phyloP scores from a whole-genome alignment of 2,888 invertebrate genomes.

The Tachina lurida region DNA sequence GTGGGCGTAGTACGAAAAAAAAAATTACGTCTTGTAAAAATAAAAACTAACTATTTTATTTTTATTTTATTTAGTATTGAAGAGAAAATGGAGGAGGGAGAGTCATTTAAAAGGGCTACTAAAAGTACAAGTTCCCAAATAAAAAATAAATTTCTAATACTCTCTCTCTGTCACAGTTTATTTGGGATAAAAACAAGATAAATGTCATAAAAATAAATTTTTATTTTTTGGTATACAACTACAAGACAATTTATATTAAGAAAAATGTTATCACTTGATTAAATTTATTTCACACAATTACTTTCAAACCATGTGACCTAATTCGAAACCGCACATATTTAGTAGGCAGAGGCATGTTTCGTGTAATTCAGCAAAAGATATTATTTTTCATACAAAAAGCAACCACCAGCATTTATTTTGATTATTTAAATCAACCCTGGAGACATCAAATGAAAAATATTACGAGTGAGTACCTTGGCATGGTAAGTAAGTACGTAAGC shows the following conservation, averaged over 20 bases:
- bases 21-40: conserved; percentile 28
- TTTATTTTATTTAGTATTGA: background rate
- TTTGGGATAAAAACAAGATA: background rate
- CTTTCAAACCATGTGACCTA: conserved; percentile 55
- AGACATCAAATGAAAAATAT: conserved; percentile 36
- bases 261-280: conserved; percentile 52
- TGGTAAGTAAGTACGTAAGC: background rate
- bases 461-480: conserved; percentile 17
- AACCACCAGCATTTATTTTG: conserved; percentile 50
- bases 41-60: background rate
- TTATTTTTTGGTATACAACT: background rate
- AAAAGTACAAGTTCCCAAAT: background rate
- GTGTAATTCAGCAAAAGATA: conserved; percentile 1
- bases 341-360: background rate
- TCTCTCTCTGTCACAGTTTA: background rate
- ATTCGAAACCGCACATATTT: conserved; percentile 33
- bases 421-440: conserved; percentile 67
- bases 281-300: conserved; percentile 56
- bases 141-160: background rate
- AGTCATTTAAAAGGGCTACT: background rate
- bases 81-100: background rate
- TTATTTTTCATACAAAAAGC: conserved; percentile 7
- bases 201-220: background rate
- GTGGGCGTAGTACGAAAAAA: conserved; percentile 59
- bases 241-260: conserved; percentile 34